Percentiles rank a stretch among this genome's conserved stretches.
phyloP scores from a whole-genome alignment of 2,797 vertebrate genomes.

The Petrocephalus sullivani region DNA sequence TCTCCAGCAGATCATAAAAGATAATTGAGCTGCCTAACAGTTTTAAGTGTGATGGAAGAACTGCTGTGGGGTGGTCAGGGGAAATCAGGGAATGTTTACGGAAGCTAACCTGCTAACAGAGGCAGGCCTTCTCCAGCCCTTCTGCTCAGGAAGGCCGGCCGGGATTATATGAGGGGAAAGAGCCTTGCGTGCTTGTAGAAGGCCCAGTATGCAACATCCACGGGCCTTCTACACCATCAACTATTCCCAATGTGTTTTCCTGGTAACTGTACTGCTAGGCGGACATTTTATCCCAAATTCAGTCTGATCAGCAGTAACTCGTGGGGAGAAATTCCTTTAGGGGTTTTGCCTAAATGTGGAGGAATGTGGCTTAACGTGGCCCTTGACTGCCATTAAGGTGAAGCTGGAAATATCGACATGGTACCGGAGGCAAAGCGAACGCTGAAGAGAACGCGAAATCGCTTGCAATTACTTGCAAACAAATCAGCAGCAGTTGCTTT shows the following conservation, averaged over 20 bases:
- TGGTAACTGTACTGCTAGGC: not conserved
- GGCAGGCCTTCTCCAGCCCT: conserved; percentile 39
- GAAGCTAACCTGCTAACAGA: conserved; percentile 42
- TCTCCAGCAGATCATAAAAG: conserved; percentile 74
- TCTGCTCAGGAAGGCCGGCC: conserved; percentile 31
- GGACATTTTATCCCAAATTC: not conserved
- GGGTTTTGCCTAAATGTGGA: not conserved
- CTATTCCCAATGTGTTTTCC: not conserved
- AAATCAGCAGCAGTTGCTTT: conserved; percentile 12
- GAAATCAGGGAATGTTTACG: conserved; percentile 31
- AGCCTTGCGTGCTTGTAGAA: not conserved
- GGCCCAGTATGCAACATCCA: not conserved
- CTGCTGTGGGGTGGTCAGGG: conserved; percentile 59
- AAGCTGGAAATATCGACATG: conserved; percentile 4
- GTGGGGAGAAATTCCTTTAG: not conserved
- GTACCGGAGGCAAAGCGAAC: not conserved
- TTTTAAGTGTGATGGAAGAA: conserved; percentile 63
- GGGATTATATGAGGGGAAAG: conserved; percentile 4
- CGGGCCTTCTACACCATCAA: not conserved
- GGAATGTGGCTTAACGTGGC: not conserved
- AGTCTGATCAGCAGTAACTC: not conserved
- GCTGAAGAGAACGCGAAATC: not conserved
- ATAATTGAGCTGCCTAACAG: conserved; percentile 69
- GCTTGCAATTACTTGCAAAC: not conserved
- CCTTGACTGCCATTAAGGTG: not conserved